Percentiles rank a stretch among this genome's conserved stretches.
Evolutionary conservation across 2,797 vertebrate genomes (phyloP).

Genomic region (Bovichtus diacanthus): DNA sequence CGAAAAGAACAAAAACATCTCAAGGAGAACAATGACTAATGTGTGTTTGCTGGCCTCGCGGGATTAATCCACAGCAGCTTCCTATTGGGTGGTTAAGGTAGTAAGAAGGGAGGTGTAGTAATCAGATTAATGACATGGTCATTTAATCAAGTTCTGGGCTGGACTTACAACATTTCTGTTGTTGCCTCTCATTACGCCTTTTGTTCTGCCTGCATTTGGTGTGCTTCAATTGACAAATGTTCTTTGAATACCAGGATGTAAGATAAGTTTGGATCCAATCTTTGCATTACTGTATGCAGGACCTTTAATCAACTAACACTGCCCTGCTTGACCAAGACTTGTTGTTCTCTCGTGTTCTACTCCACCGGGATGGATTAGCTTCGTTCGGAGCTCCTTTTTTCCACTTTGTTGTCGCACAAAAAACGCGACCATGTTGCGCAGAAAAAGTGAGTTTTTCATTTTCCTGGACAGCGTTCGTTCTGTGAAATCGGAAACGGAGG

Average conservation of each 20-base stretch:
- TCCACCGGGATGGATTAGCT: slow-evolving; percentile 57
- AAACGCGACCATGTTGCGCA: slow-evolving; percentile 70
- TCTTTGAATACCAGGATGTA: slow-evolving; percentile 17
- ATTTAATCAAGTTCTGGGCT: slow-evolving; percentile 65
- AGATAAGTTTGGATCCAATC: neutral
- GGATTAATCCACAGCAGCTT: slow-evolving; percentile 61
- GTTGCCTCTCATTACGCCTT: slow-evolving; percentile 7
- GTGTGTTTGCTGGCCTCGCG: slow-evolving; percentile 58
- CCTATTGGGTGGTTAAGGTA: slow-evolving; percentile 66
- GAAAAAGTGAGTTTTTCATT: slow-evolving; percentile 78
- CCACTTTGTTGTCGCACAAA: neutral
- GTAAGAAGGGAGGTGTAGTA: slow-evolving; percentile 59
- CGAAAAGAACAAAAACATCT: slow-evolving; percentile 74
- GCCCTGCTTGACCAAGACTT: neutral
- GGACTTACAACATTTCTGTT: slow-evolving; percentile 37
- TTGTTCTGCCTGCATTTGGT: neutral
- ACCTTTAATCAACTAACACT: neutral
- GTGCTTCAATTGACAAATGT: neutral
- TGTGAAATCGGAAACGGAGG: slow-evolving; percentile 61
- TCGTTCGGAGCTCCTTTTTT: neutral
- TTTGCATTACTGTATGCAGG: neutral
- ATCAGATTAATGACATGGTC: slow-evolving; percentile 81
- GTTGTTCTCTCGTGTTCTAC: neutral
- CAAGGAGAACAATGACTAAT: slow-evolving; percentile 76
- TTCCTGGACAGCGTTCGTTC: slow-evolving; percentile 70